Evolutionary conservation across 2,113 vertebrate genomes (phyloP).

Genomic region (Gobiocypris rarus): DNA sequence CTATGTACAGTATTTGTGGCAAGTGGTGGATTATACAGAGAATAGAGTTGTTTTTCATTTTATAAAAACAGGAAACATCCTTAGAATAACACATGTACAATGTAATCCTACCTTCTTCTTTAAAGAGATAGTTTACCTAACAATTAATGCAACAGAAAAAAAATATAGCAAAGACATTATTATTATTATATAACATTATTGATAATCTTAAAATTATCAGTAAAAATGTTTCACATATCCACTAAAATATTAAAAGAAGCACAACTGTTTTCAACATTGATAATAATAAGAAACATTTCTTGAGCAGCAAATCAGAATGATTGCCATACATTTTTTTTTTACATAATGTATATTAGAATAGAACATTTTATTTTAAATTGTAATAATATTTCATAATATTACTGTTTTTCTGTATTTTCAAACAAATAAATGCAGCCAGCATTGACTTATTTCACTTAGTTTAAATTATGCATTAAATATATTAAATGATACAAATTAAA

Average conservation of each 20-base stretch:
- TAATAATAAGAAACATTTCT: too few species aligned
- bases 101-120: background rate
- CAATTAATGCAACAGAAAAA: background rate
- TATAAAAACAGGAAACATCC: background rate
- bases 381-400: background rate
- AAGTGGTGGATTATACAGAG: background rate
- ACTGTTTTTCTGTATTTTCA: background rate
- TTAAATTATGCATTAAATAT: too few species aligned
- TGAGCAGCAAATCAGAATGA: too few species aligned
- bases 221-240: too few species aligned
- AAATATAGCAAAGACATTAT: background rate
- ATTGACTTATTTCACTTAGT: background rate
- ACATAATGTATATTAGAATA: background rate
- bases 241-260: too few species aligned
- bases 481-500: too few species aligned
- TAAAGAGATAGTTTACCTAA: background rate
- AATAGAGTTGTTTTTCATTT: constrained; percentile 10
- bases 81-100: background rate
- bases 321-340: background rate
- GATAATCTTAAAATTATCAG: too few species aligned
- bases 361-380: background rate
- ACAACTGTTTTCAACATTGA: too few species aligned
- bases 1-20: background rate
- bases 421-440: background rate
- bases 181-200: too few species aligned